Evolutionary conservation across 2,888 invertebrate species (phyloP), one percentile per base, ranked within the genome.

Genomic region (Nephrotoma flavescens): DNA sequence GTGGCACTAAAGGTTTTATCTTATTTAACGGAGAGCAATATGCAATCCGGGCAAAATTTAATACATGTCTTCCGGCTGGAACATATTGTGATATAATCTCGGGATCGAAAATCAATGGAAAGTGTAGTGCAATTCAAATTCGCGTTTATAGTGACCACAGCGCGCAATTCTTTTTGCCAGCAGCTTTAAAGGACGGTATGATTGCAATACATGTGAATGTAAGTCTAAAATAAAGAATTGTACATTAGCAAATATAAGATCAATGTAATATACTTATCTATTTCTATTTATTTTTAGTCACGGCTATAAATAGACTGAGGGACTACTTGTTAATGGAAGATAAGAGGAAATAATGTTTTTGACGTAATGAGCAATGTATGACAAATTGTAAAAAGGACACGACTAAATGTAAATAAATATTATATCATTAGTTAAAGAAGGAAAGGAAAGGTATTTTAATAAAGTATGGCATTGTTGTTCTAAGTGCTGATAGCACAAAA

Each of bases 11-110:
- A 88, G 95, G 92, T 5, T 96, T 96, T 90, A 91, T 96, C 9
- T 96, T 95, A 6, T 94, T 96, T 89, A 96, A 96, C 89, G 93
- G 93, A 45, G 95, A 95, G 11, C 6, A 19, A 12, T n/a, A 71
- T 41, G 84, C 52, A 84, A 6, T 86, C 11, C 71, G 71, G 12
- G 11, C 9, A 2, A 15, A n/a, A 15, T 42, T 86, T 41, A 90
- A 94, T 92, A 95, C 94, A 1, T 94, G 94, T 85, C 92, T 96
- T 2, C 95, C 95, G 0, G 91, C 93, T 85, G 97, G 97, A 2
- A 92, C 89, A 0, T 97, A 97, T 90, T 97, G 97, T 89, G 96
- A 97, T 91, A 93, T 97, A 42, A 95, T 96, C 88, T 94, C 95
- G 9, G 96, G 96, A 2, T 88, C 90, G 87, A 91, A 92, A 88